Base-by-base conservation (phyloP, 2,113 vertebrate genomes). In the Ptychochromis oligacanthus region DNA sequence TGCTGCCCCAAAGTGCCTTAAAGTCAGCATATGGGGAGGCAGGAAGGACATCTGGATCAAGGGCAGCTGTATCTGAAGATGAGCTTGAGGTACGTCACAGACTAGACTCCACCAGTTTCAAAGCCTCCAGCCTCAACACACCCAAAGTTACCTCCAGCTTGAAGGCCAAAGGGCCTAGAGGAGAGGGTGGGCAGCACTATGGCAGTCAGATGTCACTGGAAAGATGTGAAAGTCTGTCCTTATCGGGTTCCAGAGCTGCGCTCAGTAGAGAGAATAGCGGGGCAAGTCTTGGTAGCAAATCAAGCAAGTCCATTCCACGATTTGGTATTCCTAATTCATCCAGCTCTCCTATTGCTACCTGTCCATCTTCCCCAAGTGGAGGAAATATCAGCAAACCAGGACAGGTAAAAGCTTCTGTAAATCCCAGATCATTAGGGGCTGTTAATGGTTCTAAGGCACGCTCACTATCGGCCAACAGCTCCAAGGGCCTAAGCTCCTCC, bases 191-290 rank as follows among this genome's bases (percentile, higher is more conserved):
- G 1, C 95, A 95, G 59, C 97, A 96, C 26, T 97, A 96, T 0
- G 90, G 96, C 2, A 96, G 97, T 85, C 97, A 97, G 28, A 94
- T 96, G 91, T 98, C 97, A 34, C 94, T 98, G 76, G 98, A 98
- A 90, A 97, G 96, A 74, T 96, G 93, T 12, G 98, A 98, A 62
- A 97, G 96, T 58, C 90, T 96, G 85, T 95, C 84, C 0, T 96
- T 96, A 0, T 91, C 97, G 0, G 93, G 96, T 24, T 96, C 97
- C 79, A 97, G 96, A 93, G 88, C 93, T 38, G 91, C 80, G 0
- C 12, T 95, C 38, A 92, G 49, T 12, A 95, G 96, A 80, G 97
- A 98, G 59, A 97, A 94, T 1, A 94, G 95, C 82, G 96, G 94
- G 17, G 84, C 93, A 86, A 95, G 94, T 91, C 79, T 96, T 26